Evolutionary conservation across 2,888 invertebrate species (phyloP), one percentile per base, ranked within the genome.

Genomic region (Tenthredo notha): DNA sequence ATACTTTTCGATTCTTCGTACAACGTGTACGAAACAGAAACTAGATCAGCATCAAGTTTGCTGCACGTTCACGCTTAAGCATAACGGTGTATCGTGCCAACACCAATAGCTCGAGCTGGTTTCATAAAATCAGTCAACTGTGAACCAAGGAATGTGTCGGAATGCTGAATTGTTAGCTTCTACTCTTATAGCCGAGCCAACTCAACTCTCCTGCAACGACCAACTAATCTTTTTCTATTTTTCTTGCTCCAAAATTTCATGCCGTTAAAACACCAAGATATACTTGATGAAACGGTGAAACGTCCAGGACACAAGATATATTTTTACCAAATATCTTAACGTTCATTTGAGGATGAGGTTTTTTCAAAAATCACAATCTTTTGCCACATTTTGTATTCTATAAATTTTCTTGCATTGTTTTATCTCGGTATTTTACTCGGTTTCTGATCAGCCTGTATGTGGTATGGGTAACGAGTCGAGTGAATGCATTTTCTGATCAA

Each of bases 101-200:
- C 65, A 65, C 83, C 54, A 47, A 83, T 29, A 65, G 58, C 58
- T 67, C 47, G 67, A 67, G 82, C 75, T 85, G 87, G 88, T 88
- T 89, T 90, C 89, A 88, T 91, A 91, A 92, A 91, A 90, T 89
- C 91, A 89, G 88, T 90, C 88, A 89, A 90, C 90, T 89, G 90
- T 91, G 89, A 90, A 90, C 88, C 87, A 84, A 87, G 88, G 91
- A 91, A 90, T 91, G 91, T 88, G 87, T 88, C 87, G 90, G 91
- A 90, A 89, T 89, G 88, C 87, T 85, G 89, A 85, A 89, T 67
- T 70, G 83, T 70, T 67, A 29, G 33, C 83, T 67, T 83, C 70
- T 50, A 50, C 12, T 61, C 74, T 29, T 21, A 2, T 2, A 43
- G 61, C 77, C 54, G 18, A 29, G 54, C 18, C 77, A 37, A 74